Evolutionary conservation across 2,888 invertebrate genomes (phyloP), one percentile per base, ranked within the genome.

Genomic region (Parnassius apollo): DNA sequence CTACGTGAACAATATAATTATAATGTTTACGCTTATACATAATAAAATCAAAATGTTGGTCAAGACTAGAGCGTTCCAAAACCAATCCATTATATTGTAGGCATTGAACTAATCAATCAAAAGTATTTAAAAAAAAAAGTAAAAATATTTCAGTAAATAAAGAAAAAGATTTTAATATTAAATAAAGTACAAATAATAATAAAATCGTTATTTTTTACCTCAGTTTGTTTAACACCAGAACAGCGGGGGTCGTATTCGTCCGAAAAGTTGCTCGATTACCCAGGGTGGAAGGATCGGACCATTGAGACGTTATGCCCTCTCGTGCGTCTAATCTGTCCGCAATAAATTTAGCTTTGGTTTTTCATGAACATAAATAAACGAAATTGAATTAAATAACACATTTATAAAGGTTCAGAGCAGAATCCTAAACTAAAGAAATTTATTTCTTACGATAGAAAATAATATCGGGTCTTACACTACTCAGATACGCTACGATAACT

Each of bases 191-290:
- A 25, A 25, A 4, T 7, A 25, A 25, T 7, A 25, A 0, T 2
- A 25, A 25, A 25, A 25, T 25, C 25, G 13, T 9, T 18, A 22
- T 18, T 42, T 44, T 54, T 72, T 75, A 91, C 92, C 90, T 86
- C 59, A 92, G 68, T 65, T 89, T 91, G 0, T 82, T 88, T 13
- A 92, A 75, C 0, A 91, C 78, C 42, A 92, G 73, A 0, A 91
- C 88, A n/a, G 96, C 95, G 1, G 96, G 95, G 18, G 88, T 87
- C 53, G 94, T 94, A 66, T 93, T 92, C 68, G 93, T 93, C 57
- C 93, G 91, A 84, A 96, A 96, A 73, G 93, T 93, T 8, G 95
- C 95, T 64, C 96, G 89, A 49, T 93, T 92, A 1, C 95, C 89
- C 46, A 93, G 88, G 35, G 92, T 93, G 8, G 93, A 87, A 9